Percentiles rank a stretch among this genome's conserved stretches.
phyloP scores from a whole-genome alignment of 2,888 invertebrate genomes.

The Junonia oenone region DNA sequence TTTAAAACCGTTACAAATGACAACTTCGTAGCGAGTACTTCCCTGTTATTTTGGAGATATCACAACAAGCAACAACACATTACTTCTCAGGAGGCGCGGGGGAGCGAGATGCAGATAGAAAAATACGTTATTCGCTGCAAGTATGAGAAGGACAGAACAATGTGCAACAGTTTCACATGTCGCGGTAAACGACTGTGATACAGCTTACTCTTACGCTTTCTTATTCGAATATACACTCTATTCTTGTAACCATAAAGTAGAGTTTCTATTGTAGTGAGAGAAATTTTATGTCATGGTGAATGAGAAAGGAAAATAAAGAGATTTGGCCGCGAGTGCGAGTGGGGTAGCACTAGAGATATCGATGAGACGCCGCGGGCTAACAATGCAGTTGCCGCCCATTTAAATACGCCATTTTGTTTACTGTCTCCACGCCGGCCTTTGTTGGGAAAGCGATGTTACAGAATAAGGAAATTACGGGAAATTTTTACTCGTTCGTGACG shows the following conservation, averaged over 20 bases:
- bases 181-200: conserved; percentile 39
- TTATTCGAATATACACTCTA: conserved; percentile 35
- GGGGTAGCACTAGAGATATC: conserved; percentile 42
- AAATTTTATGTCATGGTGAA: conserved; percentile 45
- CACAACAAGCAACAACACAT: conserved; percentile 80
- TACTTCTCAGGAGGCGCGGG: conserved; percentile 69
- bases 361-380: conserved; percentile 52
- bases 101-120: conserved; percentile 59
- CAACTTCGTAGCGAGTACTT: conserved; percentile 79
- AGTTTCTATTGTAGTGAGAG: conserved; percentile 27
- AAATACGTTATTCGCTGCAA: conserved; percentile 48
- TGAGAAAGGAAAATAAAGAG: conserved; percentile 62
- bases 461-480: conserved; percentile 72
- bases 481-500: conserved; percentile 47
- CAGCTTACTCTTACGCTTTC: conserved; percentile 29
- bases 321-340: conserved; percentile 49
- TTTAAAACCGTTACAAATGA: conserved; percentile 77
- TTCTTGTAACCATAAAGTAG: conserved; percentile 20
- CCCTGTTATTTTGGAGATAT: conserved; percentile 81
- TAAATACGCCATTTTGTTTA: conserved; percentile 80
- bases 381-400: conserved; percentile 77
- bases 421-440: conserved; percentile 69
- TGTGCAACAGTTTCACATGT: conserved; percentile 68
- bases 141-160: conserved; percentile 54
- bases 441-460: conserved; percentile 70